Evolutionary conservation across 2,113 vertebrate species (phyloP), one percentile per base, ranked within the genome.

Genomic region (Tretioscincus oriximinensis): DNA sequence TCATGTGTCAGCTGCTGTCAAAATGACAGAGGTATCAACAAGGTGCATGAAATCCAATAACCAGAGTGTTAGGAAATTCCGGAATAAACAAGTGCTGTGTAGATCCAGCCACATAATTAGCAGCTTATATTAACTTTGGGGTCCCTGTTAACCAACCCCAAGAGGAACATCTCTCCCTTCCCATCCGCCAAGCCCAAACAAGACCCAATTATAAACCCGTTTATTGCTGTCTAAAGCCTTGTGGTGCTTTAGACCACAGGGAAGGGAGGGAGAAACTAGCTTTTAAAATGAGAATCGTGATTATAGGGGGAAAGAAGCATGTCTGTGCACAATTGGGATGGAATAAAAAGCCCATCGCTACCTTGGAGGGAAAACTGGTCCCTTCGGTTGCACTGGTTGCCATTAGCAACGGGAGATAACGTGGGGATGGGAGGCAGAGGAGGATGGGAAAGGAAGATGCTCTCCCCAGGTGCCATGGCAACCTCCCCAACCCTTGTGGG

Each of bases 381-480:
- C 76, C 60, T 26, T 73, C 24, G 5, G 73, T 66, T 77, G 68
- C 61, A 35, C 21, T 8, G 61, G 69, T 87, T 89, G 77, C 80
- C 69, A 49, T 79, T 41, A 71, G 85, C 80, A 82, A 85, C 70
- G 29, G 68, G 49, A 45, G 35, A 84, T 86, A 71, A 76, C 87
- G 70, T 76, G 75, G 85, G 85, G 82, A 85, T 73, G 5, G 45
- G 51, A 78, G 51, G 35, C 69, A 24, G 47, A 58, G 67, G 72
- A 24, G 54, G 73, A 83, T 83, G 74, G 12, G 35, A 10, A 22
- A 58, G 35, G 22, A 69, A 69, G 82, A 69, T 79, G 29, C 70
- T 72, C 73, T 72, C 58, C 73, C 18, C 31, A 6, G 77, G 31
- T 21, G 11, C 85, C 80, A 83, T 85, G 80, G 85, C 70, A 84